phyloP scores from a whole-genome alignment of 2,113 vertebrate genomes.

The Odocoileus hemionus region DNA sequence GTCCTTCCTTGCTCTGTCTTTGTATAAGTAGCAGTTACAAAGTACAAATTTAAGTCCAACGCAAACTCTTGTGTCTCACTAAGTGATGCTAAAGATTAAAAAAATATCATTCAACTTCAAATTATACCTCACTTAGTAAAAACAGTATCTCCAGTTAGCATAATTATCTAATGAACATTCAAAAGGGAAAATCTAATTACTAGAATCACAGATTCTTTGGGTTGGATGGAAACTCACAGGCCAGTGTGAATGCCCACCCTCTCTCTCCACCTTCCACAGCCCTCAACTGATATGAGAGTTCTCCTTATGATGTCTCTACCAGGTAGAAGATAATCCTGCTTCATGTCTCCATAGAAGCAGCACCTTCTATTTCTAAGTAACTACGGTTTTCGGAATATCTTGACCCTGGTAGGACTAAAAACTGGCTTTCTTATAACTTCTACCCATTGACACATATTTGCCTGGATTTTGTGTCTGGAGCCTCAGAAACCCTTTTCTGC shows the following conservation, averaged over 20 bases:
- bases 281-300: neutral
- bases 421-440: neutral
- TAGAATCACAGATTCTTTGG: constrained; percentile 8
- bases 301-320: neutral
- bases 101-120: constrained; percentile 10
- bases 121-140: constrained; percentile 46
- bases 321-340: neutral
- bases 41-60: neutral
- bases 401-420: neutral
- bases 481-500: neutral
- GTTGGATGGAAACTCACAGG: constrained; percentile 21
- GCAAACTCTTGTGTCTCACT: neutral
- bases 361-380: neutral
- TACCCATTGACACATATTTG: neutral
- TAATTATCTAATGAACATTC: constrained; percentile 37
- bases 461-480: neutral
- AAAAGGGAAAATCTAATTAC: constrained; percentile 41
- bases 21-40: neutral
- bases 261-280: neutral
- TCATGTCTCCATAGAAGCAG: neutral
- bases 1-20: neutral
- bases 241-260: neutral
- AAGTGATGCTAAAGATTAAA: constrained; percentile 25
- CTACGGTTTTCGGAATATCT: neutral
- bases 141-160: constrained; percentile 50